Evolutionary conservation across 2,888 invertebrate species (phyloP).

Genomic region (Caenorhabditis parvicauda): DNA sequence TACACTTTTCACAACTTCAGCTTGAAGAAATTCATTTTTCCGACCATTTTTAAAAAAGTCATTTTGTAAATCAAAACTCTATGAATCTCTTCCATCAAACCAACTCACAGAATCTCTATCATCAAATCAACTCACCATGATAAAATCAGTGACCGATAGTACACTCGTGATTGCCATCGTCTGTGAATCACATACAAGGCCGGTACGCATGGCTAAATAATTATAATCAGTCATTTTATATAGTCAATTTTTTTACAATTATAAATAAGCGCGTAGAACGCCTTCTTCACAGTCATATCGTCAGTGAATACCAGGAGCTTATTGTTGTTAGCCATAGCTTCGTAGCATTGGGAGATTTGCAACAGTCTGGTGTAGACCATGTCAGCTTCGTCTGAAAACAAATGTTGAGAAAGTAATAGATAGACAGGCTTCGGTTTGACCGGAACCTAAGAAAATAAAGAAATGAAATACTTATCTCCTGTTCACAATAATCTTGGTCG

Average conservation of each 20-base stretch:
- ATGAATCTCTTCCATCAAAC: neutral
- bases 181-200: slow-evolving; percentile 29
- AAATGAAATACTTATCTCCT: too few relatives aligned
- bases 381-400: slow-evolving; percentile 24
- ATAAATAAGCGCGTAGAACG: slow-evolving; percentile 35
- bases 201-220: slow-evolving; percentile 30
- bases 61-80: neutral
- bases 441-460: too few relatives aligned
- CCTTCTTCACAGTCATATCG: slow-evolving; percentile 35
- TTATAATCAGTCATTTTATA: neutral
- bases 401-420: neutral
- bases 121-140: slow-evolving; percentile 21
- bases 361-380: slow-evolving; percentile 34
- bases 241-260: slow-evolving; percentile 17
- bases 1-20: neutral
- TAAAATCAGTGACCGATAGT: slow-evolving; percentile 38
- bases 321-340: slow-evolving; percentile 38
- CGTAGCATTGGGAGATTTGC: slow-evolving; percentile 35
- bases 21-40: too few relatives aligned
- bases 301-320: slow-evolving; percentile 34
- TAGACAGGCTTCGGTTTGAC: too few relatives aligned
- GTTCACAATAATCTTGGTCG: too few relatives aligned
- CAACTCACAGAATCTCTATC: neutral
- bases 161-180: slow-evolving; percentile 32
- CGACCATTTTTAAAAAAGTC: too few relatives aligned